phyloP scores from a whole-genome alignment of 2,888 invertebrate species.

The Lordiphosa fenestrarum region DNA sequence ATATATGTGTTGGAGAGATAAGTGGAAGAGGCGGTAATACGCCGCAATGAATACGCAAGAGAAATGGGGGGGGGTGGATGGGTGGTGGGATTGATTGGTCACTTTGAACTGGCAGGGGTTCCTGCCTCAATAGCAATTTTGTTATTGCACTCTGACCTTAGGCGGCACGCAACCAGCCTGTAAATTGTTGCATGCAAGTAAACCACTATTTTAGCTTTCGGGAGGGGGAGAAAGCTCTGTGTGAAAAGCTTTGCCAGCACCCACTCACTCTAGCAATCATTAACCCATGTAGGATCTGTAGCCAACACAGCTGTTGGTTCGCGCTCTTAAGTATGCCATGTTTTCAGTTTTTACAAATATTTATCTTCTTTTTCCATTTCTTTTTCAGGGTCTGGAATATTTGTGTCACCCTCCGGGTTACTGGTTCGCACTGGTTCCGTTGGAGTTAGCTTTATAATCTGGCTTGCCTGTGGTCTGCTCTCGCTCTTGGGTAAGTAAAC shows the following conservation, averaged over 20 bases:
- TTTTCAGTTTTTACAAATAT: constrained; percentile 1
- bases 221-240: neutral
- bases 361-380: constrained; percentile 3
- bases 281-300: no score
- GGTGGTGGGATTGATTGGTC: no score
- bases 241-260: no score
- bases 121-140: neutral
- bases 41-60: neutral
- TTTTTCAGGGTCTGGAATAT: constrained; percentile 94
- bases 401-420: constrained; percentile 98
- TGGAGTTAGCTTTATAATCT: constrained; percentile 96
- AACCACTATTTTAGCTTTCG: no score
- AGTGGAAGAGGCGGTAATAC: constrained; percentile 4
- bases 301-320: constrained; percentile 23
- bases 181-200: constrained; percentile 32
- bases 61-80: no score
- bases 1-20: neutral
- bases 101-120: no score
- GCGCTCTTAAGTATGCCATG: constrained; percentile 18
- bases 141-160: constrained; percentile 38
- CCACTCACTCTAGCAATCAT: no score
- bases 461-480: constrained; percentile 96
- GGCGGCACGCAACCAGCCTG: constrained; percentile 23
- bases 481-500: constrained; percentile 89
- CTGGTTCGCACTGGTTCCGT: constrained; percentile 95